Percentiles rank a stretch among this genome's conserved stretches.
These are phyloP conservation scores for Terrapene triunguis DNA, from an alignment of 2,113 vertebrate genomes.

Conservation along the genomic window DNA sequence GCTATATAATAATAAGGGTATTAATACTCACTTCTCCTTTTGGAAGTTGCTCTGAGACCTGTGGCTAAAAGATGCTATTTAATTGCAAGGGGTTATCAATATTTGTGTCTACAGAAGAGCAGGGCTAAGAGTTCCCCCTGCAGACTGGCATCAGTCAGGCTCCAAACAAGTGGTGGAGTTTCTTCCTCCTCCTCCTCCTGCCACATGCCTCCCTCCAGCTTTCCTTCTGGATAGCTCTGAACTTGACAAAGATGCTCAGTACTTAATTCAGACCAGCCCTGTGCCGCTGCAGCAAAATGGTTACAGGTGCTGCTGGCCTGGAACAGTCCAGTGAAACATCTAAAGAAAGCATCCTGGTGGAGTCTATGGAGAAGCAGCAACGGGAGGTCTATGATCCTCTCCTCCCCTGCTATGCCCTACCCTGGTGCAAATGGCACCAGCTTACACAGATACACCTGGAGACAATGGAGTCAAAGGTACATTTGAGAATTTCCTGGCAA, in stretches of 20 bases:
- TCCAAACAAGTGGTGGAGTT: neutral
- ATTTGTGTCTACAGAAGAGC: neutral
- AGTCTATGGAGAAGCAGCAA: neutral
- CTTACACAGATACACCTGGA: neutral
- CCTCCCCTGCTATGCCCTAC: neutral
- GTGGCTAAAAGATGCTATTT: neutral
- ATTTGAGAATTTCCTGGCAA: neutral
- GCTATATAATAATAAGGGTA: slow-evolving; percentile 45
- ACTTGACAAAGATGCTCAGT: neutral
- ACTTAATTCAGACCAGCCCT: neutral
- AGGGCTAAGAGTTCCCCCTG: neutral
- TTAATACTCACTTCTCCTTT: slow-evolving; percentile 61
- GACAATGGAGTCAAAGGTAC: neutral
- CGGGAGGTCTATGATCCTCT: neutral
- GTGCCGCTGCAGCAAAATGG: neutral
- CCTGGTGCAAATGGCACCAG: neutral
- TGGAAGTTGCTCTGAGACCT: slow-evolving; percentile 32
- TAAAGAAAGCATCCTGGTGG: neutral
- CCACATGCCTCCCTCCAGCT: neutral
- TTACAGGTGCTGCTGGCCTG: neutral
- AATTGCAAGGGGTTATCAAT: neutral
- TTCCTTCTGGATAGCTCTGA: neutral
- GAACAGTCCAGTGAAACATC: neutral
- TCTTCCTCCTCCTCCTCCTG: neutral
- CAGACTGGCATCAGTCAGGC: neutral